Base-by-base conservation (phyloP, 2,113 vertebrate genomes). In the Microtus montanus region DNA sequence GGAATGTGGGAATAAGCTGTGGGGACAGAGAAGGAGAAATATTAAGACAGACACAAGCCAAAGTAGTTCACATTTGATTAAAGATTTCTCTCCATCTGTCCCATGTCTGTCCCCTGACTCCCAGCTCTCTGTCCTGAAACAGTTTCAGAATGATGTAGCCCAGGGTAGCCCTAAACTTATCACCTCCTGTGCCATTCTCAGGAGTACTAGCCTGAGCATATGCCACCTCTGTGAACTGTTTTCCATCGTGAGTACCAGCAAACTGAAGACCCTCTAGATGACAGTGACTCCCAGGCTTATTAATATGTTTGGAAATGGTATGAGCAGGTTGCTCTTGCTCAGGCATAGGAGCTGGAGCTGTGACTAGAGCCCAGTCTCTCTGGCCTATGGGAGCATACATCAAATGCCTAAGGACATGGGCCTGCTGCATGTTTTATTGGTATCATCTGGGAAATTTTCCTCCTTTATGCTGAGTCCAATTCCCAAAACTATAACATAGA, bases 251-350 rank as follows among this genome's bases (percentile, higher is more conserved):
- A 80, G 58, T 70, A 47, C 78, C 58, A 85, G 54, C 44, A 28
- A 80, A 58, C 15, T 85, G 47, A 89, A 87, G 38, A 66, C 92
- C 88, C 84, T 90, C 71, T 89, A 75, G 82, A 71, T 20, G 54
- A 70, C 89, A 92, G 20, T 30, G n/a, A 58, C 80, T 28, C 80
- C 7, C 15, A 1, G 83, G 78, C 66, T 86, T 94, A 12, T 94
- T 75, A 44, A 73, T 91, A 52, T 63, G 93, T 89, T 93, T 77
- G 38, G 78, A 92, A 93, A 19, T 41, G 12, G 24, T 82, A 41
- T 54, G 75, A 90, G 38, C 91, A 61, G 73, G 61, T 87, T 73
- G 35, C 22, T 84, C 33, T 92, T 93, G 86, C 30, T 83, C 47
- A 89, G 83, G 94, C 54, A 66, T 73, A 71, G 26, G 79, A 35